Evolutionary conservation across 1,140 invertebrate species (phyloP).

Genomic region (Nymphalis io): DNA sequence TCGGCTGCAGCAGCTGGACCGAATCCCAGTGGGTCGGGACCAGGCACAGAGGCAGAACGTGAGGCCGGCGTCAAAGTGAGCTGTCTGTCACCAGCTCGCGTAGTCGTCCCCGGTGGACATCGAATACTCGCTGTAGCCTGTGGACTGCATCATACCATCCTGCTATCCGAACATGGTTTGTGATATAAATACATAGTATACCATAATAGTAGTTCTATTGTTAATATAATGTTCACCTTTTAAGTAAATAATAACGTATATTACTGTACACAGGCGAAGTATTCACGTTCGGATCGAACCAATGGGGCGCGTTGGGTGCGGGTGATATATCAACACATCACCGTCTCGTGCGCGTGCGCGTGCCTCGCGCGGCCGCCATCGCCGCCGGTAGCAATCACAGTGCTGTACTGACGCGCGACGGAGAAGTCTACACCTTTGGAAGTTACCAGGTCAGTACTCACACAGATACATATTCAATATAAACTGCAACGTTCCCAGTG

Average conservation of each 20-base stretch:
- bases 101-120: constrained; percentile 85
- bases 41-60: constrained; percentile 83
- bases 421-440: constrained; percentile 97
- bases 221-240: no score
- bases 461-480: background rate
- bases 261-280: constrained; percentile 81
- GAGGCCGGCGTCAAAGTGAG: constrained; percentile 84
- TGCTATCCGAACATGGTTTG: constrained; percentile 81
- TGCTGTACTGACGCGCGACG: constrained; percentile 92
- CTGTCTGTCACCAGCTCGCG: constrained; percentile 87
- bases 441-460: constrained; percentile 86
- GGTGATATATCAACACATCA: constrained; percentile 90
- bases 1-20: background rate
- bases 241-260: background rate
- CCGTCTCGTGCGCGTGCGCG: constrained; percentile 87
- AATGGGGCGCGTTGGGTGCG: constrained; percentile 95
- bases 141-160: constrained; percentile 93
- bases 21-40: constrained; percentile 80
- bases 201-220: no score
- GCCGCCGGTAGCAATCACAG: constrained; percentile 98
- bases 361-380: constrained; percentile 87
- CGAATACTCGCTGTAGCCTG: constrained; percentile 91
- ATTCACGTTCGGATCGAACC: constrained; percentile 96
- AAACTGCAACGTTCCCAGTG: background rate
- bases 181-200: background rate